phyloP scores from a whole-genome alignment of 2,888 invertebrate species.

The Oligia latruncula region DNA sequence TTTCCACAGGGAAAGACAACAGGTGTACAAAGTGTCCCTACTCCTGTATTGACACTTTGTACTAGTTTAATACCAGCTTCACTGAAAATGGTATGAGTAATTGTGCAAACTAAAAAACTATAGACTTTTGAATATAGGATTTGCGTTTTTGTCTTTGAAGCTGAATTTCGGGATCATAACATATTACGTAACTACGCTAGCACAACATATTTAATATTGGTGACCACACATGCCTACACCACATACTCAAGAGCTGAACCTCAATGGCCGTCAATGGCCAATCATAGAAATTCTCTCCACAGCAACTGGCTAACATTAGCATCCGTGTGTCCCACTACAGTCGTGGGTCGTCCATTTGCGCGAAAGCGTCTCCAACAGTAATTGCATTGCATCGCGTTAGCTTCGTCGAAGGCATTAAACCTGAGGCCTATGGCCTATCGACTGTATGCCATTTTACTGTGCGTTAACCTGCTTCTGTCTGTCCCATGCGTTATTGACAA shows the following conservation, averaged over 20 bases:
- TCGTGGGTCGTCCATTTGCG: conserved; percentile 68
- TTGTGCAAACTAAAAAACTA: neutral
- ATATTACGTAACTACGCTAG: neutral
- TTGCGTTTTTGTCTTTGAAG: no score
- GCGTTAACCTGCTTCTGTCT: conserved; percentile 62
- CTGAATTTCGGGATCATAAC: neutral
- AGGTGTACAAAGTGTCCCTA: neutral
- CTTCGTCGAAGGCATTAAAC: conserved; percentile 66
- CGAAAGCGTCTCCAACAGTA: conserved; percentile 73
- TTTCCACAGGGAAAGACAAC: neutral
- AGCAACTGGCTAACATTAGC: conserved; percentile 33
- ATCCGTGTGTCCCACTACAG: conserved; percentile 66
- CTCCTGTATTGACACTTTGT: neutral
- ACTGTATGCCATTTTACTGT: conserved; percentile 50
- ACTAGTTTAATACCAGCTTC: neutral
- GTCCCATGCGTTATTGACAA: conserved; percentile 33
- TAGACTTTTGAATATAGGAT: neutral
- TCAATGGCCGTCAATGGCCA: neutral
- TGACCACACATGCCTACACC: neutral
- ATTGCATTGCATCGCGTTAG: conserved; percentile 68
- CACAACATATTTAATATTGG: neutral
- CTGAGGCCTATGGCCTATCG: conserved; percentile 62
- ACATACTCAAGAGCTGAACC: neutral
- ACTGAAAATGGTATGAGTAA: neutral
- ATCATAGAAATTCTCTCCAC: conserved; percentile 23